Percentiles rank a stretch among this genome's conserved stretches.
These are phyloP conservation scores for Orius insidiosus DNA, from an alignment of 1,140 invertebrate genomes.

Conservation along the genomic window DNA sequence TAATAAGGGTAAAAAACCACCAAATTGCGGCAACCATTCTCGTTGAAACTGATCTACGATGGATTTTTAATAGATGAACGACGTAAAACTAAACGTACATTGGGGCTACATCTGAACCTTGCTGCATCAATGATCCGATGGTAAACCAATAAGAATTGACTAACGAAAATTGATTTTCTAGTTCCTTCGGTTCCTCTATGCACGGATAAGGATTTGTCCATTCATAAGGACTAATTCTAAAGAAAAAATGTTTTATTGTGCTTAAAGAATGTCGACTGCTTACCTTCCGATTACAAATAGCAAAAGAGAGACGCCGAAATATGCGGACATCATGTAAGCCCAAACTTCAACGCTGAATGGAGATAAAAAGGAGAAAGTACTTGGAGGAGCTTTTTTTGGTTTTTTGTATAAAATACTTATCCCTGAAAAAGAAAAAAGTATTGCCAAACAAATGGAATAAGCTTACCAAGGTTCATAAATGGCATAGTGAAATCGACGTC, in stretches of 20 bases:
- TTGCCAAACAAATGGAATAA: too few species aligned
- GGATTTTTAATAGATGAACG: background rate
- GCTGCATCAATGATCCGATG: slow-evolving; percentile 58
- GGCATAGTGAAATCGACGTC: slow-evolving; percentile 77
- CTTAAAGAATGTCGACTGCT: background rate
- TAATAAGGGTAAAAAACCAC: slow-evolving; percentile 92
- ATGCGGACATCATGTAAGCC: slow-evolving; percentile 59
- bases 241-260: slow-evolving; percentile 1
- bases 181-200: slow-evolving; percentile 40
- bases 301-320: slow-evolving; percentile 53
- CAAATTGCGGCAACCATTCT: slow-evolving; percentile 44
- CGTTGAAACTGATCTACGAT: slow-evolving; percentile 29
- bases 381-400: slow-evolving; percentile 55
- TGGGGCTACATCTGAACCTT: slow-evolving; percentile 61
- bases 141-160: slow-evolving; percentile 53
- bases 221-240: slow-evolving; percentile 36
- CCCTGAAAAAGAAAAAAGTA: slow-evolving; percentile 29
- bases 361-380: slow-evolving; percentile 73
- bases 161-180: slow-evolving; percentile 49
- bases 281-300: slow-evolving; percentile 60
- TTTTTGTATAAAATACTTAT: slow-evolving; percentile 71
- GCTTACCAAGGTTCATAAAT: slow-evolving; percentile 63
- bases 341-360: slow-evolving; percentile 72
- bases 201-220: slow-evolving; percentile 62
- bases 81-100: slow-evolving; percentile 32